Base-by-base conservation (phyloP, 2,797 vertebrate species). In the Corythornis leucogaster region DNA sequence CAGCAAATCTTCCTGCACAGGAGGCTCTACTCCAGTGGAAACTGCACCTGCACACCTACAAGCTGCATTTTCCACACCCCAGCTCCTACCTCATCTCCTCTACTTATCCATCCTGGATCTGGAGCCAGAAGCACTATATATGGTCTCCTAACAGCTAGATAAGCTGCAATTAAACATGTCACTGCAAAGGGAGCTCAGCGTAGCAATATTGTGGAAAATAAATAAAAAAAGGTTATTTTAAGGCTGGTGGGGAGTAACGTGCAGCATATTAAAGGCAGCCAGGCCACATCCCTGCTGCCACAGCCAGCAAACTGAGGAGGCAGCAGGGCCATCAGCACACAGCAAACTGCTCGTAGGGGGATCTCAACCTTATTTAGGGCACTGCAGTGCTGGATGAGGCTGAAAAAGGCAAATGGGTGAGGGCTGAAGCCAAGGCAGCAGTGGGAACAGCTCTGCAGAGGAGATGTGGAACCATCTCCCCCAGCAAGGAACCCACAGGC, bases 111-210 rank as follows among this genome's bases (percentile, higher is more conserved):
- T 69, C 76, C 54, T 35, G n/a, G 17, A 50, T 9, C 53, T 62
- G 43, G 73, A 63, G 67, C 80, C 55, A 51, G 50, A 68, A 87
- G 31, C 2, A 0, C 77, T 22, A 8, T 2, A 7, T 2, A 30
- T 2, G 5, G 42, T 92, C 80, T 63, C 85, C 57, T 35, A 82
- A n/a, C 33, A 91, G 74, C 70, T 46, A 33, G 28, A 40, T 70
- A 77, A 85, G 85, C 71, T 64, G 63, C 85, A 91, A 81, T 81
- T 81, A 85, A 85, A 54, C 57, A 75, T 77, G 92, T n/a, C 40
- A 8, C 83, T 79, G 83, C 85, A 12, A 73, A 79, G 85, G 57
- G 77, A 92, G 48, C 85, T 69, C 75, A 4, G 48, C 0, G 3
- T 26, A 62, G 31, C 57, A 35, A 31, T 22, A 51, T 5, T 14